Evolutionary conservation across 2,888 invertebrate genomes (phyloP).

Genomic region (Mimachlamys varia): DNA sequence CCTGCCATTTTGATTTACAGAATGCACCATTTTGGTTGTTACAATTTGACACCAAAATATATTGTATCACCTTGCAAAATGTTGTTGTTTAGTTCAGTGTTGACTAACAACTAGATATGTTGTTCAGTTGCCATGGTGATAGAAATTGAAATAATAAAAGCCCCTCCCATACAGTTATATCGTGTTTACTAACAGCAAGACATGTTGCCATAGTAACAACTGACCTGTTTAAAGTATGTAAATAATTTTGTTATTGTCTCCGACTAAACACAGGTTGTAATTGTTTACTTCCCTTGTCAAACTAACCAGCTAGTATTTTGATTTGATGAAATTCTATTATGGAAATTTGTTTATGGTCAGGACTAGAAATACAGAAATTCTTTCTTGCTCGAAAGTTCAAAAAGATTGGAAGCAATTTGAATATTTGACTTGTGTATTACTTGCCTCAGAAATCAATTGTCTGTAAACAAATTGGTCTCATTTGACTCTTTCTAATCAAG

Average conservation of each 20-base stretch:
- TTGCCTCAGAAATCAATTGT: too few relatives aligned
- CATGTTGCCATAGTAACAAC: neutral
- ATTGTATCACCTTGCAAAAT: neutral
- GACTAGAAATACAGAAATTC: too few relatives aligned
- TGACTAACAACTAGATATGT: neutral
- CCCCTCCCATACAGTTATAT: neutral
- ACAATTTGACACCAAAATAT: neutral
- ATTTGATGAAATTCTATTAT: neutral
- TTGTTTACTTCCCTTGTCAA: neutral
- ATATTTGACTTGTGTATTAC: too few relatives aligned
- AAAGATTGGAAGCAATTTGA: too few relatives aligned
- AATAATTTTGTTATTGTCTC: slow-evolving; percentile 17
- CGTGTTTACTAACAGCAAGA: slow-evolving; percentile 34
- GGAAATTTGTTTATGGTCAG: too few relatives aligned
- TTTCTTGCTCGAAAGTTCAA: too few relatives aligned
- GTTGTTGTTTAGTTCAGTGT: slow-evolving; percentile 20
- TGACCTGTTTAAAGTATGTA: neutral
- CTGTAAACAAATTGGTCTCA: too few relatives aligned
- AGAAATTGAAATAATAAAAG: neutral
- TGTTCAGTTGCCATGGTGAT: neutral
- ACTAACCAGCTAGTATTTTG: neutral
- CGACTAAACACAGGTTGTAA: neutral
- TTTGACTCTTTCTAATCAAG: too few relatives aligned
- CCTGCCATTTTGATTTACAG: neutral
- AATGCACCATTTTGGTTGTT: slow-evolving; percentile 31